Evolutionary conservation across 2,113 vertebrate genomes (phyloP).

Genomic region (Geothlypis trichas): DNA sequence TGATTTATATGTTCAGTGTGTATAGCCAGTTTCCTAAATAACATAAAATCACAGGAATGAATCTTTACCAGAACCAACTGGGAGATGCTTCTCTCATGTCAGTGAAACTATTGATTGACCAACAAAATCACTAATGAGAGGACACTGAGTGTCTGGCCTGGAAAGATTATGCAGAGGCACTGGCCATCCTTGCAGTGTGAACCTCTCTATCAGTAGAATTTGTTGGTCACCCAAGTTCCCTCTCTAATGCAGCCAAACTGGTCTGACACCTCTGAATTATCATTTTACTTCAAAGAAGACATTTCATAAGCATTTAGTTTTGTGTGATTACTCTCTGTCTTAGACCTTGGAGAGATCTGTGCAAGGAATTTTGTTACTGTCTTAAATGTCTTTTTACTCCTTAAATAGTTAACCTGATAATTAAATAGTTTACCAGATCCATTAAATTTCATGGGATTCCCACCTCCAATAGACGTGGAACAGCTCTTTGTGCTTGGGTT

Average conservation of each 20-base stretch:
- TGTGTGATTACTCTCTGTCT: background rate
- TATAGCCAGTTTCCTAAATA: background rate
- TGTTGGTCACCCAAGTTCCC: background rate
- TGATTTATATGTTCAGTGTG: background rate
- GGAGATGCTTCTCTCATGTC: background rate
- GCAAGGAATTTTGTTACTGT: background rate
- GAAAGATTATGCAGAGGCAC: background rate
- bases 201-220: background rate
- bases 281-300: background rate
- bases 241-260: background rate
- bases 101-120: background rate
- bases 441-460: background rate
- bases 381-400: background rate
- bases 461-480: background rate
- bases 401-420: background rate
- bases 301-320: background rate
- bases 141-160: background rate
- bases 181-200: background rate
- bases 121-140: background rate
- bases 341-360: background rate
- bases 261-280: background rate
- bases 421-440: background rate
- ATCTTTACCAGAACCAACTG: background rate
- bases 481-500: background rate
- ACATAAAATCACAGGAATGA: background rate